These are phyloP conservation scores for Diglossa cyanea DNA, from an alignment of 2,797 vertebrate species.

Conservation along the genomic window DNA sequence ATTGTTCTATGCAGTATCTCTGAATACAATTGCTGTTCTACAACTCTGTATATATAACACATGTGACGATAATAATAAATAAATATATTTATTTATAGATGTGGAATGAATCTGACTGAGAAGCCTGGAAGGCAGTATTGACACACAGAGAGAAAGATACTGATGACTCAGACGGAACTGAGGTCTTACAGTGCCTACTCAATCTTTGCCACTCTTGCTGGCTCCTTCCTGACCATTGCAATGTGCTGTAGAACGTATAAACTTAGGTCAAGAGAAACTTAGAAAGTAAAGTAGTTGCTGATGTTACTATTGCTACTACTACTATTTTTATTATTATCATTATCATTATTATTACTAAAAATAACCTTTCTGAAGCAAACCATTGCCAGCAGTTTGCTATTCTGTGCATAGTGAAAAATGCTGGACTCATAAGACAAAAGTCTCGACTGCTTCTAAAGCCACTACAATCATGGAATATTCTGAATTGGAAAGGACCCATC, in stretches of 20 bases:
- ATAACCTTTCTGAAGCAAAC: background rate
- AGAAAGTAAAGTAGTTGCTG: background rate
- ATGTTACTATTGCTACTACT: too few relatives aligned
- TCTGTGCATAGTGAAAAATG: background rate
- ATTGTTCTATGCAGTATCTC: background rate
- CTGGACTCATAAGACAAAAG: background rate
- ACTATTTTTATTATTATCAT: rapidly evolving
- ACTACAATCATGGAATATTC: background rate
- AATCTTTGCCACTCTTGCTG: background rate
- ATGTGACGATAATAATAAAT: background rate
- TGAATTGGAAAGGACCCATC: rapidly evolving
- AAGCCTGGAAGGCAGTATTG: background rate
- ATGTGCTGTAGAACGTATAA: background rate
- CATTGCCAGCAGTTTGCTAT: background rate
- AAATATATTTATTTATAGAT: background rate
- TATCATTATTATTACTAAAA: background rate
- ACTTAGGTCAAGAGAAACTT: background rate
- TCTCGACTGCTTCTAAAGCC: background rate
- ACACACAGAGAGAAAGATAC: background rate
- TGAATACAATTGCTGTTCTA: background rate
- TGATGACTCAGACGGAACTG: background rate
- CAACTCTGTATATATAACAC: background rate
- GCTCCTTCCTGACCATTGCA: background rate
- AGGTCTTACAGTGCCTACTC: background rate
- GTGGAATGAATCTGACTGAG: background rate